Evolutionary conservation across 2,113 vertebrate species (phyloP).

Genomic region (Halichoeres trimaculatus): DNA sequence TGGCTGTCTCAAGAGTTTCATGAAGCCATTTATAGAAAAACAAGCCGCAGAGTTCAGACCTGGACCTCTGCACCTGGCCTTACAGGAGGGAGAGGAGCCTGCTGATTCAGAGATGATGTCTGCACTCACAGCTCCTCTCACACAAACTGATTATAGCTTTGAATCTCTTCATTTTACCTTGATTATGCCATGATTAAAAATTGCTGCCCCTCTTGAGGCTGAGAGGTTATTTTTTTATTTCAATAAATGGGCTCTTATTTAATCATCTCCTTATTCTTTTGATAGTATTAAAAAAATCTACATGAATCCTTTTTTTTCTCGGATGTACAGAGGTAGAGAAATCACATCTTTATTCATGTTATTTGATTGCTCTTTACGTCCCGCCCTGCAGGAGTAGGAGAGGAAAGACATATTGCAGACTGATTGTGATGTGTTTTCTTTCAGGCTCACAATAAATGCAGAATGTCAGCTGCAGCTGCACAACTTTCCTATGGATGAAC

Average conservation of each 20-base stretch:
- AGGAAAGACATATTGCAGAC: not conserved
- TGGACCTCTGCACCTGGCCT: not conserved
- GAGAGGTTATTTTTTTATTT: not conserved
- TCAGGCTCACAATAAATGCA: constrained; percentile 94
- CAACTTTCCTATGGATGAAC: constrained; percentile 98
- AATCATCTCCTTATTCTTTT: not conserved
- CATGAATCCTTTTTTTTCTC: not conserved
- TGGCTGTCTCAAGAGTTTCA: not conserved
- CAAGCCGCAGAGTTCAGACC: constrained; percentile 1
- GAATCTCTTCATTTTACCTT: not conserved
- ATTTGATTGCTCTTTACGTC: too few relatives aligned
- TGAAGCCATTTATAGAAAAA: not conserved
- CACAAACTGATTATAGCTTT: not conserved
- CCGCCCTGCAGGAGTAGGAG: too few relatives aligned
- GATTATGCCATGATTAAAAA: not conserved
- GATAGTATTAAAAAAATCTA: too few relatives aligned
- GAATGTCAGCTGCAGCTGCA: constrained; percentile 97
- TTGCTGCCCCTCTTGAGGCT: not conserved
- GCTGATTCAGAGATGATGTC: not conserved
- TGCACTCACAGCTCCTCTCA: not conserved
- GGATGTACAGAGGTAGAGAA: not conserved
- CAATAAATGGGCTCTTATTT: not conserved
- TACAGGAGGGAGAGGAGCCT: not conserved
- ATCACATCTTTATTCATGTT: too few relatives aligned
- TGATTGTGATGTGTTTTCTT: constrained; percentile 27